Evolutionary conservation across 2,113 vertebrate species (phyloP).

Genomic region (Coregonus clupeaformis): DNA sequence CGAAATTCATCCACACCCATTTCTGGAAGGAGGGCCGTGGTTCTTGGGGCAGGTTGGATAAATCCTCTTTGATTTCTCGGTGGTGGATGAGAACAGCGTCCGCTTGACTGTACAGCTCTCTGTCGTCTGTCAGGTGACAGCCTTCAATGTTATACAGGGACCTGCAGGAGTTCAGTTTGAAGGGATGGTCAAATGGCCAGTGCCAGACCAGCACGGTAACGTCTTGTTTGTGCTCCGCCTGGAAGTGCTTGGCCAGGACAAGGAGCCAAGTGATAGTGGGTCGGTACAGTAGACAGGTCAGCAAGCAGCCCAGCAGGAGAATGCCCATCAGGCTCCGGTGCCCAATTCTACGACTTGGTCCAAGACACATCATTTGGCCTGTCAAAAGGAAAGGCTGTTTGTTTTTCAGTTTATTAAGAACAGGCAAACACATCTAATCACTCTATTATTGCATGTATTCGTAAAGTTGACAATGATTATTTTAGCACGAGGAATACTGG

Average conservation of each 20-base stretch:
- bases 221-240: not conserved
- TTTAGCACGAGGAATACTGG: no score
- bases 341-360: constrained; percentile 56
- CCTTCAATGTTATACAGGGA: constrained; percentile 77
- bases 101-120: constrained; percentile 75
- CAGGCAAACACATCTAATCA: not conserved
- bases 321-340: not conserved
- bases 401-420: not conserved
- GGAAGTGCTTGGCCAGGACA: not conserved
- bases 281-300: constrained; percentile 50
- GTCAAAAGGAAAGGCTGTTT: not conserved
- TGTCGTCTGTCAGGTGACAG: constrained; percentile 81
- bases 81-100: constrained; percentile 83
- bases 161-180: constrained; percentile 69
- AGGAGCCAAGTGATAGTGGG: not conserved
- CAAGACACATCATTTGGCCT: not conserved
- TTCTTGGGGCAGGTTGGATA: constrained; percentile 80
- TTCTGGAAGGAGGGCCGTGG: constrained; percentile 80
- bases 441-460: not conserved
- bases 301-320: not conserved
- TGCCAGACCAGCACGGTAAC: constrained; percentile 33
- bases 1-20: constrained; percentile 88
- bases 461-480: no score
- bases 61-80: constrained; percentile 81
- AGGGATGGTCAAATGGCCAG: constrained; percentile 66